These are phyloP conservation scores for Macrosteles quadrilineatus DNA, from an alignment of 1,140 invertebrate genomes.

Conservation along the genomic window DNA sequence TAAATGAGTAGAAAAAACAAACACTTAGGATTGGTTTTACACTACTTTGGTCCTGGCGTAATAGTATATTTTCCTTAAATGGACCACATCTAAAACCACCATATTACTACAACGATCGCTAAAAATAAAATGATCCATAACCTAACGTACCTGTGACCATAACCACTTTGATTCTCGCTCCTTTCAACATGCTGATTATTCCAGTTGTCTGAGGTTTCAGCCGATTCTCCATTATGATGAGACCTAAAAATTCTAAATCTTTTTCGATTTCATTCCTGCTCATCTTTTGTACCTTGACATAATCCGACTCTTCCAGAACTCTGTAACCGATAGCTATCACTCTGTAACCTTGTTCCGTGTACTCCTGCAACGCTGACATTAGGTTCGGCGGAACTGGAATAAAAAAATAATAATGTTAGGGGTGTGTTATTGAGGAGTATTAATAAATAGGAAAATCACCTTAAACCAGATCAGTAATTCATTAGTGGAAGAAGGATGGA, in stretches of 20 bases:
- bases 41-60: too few species aligned
- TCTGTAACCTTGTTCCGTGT: constrained; percentile 84
- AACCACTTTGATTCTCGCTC: constrained; percentile 84
- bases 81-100: too few species aligned
- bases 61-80: too few species aligned
- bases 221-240: constrained; percentile 90
- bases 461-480: too few species aligned
- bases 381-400: constrained; percentile 68
- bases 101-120: too few species aligned
- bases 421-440: too few species aligned
- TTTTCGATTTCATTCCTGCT: constrained; percentile 71
- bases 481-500: too few species aligned
- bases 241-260: constrained; percentile 82
- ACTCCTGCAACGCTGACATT: constrained; percentile 67
- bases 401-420: too few species aligned
- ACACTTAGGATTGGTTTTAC: too few species aligned
- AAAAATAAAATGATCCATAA: too few species aligned
- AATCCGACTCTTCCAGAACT: constrained; percentile 60
- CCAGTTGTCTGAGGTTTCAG: constrained; percentile 81
- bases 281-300: constrained; percentile 39
- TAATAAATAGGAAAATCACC: too few species aligned
- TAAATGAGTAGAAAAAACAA: too few species aligned
- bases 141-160: constrained; percentile 95
- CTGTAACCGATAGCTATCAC: constrained; percentile 84
- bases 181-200: constrained; percentile 75